Conservation (phyloP, 2,797 vertebrate genomes). For the Discoglossus pictus region DNA sequence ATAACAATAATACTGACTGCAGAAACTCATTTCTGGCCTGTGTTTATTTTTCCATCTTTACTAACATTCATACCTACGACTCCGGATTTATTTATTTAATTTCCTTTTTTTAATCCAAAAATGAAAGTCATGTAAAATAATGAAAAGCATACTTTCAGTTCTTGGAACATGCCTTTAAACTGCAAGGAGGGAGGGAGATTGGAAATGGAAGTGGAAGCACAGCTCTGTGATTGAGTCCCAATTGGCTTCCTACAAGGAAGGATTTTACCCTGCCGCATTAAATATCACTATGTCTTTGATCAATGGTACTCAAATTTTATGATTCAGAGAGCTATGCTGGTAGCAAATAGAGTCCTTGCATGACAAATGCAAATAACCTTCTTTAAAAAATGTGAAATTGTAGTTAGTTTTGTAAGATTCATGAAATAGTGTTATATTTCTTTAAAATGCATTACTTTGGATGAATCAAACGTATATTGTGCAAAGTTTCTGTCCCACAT, state of each 20-base stretch:
- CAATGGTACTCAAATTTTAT: conserved; percentile 40
- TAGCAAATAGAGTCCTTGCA: conserved; percentile 25
- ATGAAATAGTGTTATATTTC: conserved; percentile 9
- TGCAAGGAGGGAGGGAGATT: conserved; percentile 4
- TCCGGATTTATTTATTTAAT: conserved; percentile 25
- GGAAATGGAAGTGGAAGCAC: background rate
- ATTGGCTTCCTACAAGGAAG: conserved; percentile 28
- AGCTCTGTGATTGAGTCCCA: conserved; percentile 38
- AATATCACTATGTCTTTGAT: conserved; percentile 44
- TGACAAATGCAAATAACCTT: conserved; percentile 42
- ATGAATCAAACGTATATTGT: too few relatives aligned
- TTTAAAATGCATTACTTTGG: background rate
- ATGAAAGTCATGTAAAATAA: conserved; percentile 31
- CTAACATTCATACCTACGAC: conserved; percentile 14
- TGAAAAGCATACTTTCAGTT: conserved; percentile 30
- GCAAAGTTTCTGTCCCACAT: too few relatives aligned
- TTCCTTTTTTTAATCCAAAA: conserved; percentile 43
- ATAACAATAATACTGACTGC: too few relatives aligned
- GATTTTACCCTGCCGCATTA: conserved; percentile 37
- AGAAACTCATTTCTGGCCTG: too few relatives aligned
- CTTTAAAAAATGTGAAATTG: conserved; percentile 21
- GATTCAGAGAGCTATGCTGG: conserved; percentile 36
- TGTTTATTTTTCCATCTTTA: too few relatives aligned
- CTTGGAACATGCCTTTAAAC: conserved; percentile 30
- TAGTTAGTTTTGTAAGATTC: conserved; percentile 9